Conservation (phyloP, 2,113 vertebrate species). For the Pampusana beccarii region DNA sequence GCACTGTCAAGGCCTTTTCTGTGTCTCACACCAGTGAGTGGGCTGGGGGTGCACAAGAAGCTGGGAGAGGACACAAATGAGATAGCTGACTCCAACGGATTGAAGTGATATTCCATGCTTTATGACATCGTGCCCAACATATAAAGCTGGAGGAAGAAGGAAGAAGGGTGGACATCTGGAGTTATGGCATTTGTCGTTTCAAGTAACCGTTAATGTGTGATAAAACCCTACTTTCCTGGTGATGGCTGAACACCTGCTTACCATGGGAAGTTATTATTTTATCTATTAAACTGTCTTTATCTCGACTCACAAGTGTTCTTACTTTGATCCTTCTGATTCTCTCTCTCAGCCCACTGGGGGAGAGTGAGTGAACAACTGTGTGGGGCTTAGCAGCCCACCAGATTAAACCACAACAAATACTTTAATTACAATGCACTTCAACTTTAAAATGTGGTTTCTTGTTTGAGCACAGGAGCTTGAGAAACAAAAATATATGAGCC, state of each 20-base stretch:
- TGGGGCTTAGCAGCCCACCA: not conserved
- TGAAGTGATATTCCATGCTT: not conserved
- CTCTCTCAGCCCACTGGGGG: fast-evolving
- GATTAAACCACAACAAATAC: not conserved
- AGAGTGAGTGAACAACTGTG: fast-evolving
- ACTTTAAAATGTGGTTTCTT: not conserved
- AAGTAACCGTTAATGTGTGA: not conserved
- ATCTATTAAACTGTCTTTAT: not conserved
- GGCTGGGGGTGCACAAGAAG: not conserved
- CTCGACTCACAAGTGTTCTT: not conserved
- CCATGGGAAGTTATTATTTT: not conserved
- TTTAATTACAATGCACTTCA: not conserved
- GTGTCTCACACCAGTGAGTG: fast-evolving
- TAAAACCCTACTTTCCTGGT: not conserved
- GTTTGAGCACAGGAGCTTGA: not conserved
- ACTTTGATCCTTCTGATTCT: not conserved
- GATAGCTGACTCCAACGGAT: not conserved
- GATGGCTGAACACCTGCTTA: not conserved
- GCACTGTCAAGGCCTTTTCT: not conserved
- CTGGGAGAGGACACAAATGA: not conserved
- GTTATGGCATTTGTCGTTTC: not conserved
- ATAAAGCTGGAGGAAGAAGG: not conserved
- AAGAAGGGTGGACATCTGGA: not conserved
- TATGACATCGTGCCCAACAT: not conserved
- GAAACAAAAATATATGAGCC: fast-evolving